Conservation (phyloP, 2,113 vertebrate species). For the Buteo buteo region DNA sequence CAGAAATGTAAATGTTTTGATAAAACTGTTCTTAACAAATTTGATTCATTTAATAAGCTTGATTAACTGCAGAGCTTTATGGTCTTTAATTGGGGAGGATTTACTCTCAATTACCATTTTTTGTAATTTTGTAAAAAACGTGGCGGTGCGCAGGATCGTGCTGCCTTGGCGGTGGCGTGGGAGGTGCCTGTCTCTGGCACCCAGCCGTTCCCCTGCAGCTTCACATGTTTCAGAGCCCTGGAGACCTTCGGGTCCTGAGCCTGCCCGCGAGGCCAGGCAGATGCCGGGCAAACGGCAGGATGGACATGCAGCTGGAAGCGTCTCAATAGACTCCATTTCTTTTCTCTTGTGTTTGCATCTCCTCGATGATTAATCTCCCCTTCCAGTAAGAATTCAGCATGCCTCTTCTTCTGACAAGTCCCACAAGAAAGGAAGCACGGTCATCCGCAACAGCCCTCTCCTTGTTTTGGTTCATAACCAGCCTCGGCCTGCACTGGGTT, state of each 20-base stretch:
- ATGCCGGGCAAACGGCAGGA: background rate
- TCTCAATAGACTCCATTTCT: background rate
- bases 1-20: slow-evolving; percentile 72
- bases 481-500: background rate
- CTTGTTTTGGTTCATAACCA: background rate
- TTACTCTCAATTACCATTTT: background rate
- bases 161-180: background rate
- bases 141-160: background rate
- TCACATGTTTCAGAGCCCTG: background rate
- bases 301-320: background rate
- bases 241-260: background rate
- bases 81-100: background rate
- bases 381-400: background rate
- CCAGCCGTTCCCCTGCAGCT: background rate
- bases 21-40: slow-evolving; percentile 35
- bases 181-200: background rate
- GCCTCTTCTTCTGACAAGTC: background rate
- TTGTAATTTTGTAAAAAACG: background rate
- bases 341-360: background rate
- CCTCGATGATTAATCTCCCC: background rate
- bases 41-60: slow-evolving; percentile 44
- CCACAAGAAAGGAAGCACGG: background rate
- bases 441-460: background rate
- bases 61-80: slow-evolving; percentile 40
- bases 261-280: background rate